Evolutionary conservation across 2,113 vertebrate species (phyloP).

Genomic region (Desmodus rotundus): DNA sequence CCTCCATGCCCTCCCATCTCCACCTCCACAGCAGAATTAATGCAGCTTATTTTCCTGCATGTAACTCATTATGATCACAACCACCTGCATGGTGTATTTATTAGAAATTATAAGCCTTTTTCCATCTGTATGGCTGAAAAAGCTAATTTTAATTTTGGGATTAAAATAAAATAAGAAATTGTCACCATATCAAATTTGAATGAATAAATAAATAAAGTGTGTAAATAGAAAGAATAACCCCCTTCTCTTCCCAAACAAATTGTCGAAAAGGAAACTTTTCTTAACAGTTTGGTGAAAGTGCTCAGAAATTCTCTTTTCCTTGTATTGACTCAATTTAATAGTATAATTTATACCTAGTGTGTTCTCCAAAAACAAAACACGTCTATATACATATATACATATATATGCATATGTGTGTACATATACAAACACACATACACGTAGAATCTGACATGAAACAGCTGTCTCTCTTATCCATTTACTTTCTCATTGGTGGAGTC

Average conservation of each 20-base stretch:
- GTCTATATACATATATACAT: neutral
- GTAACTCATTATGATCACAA: neutral
- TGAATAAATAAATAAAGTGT: neutral
- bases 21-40: neutral
- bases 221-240: neutral
- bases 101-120: neutral
- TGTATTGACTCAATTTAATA: neutral
- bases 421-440: neutral
- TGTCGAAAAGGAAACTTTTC: neutral
- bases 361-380: neutral
- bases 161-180: neutral
- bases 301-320: neutral
- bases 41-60: neutral
- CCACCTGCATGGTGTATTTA: neutral
- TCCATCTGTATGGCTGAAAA: neutral
- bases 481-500: neutral
- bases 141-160: neutral
- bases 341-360: neutral
- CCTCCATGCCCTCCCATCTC: neutral
- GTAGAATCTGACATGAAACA: neutral
- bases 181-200: neutral
- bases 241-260: neutral
- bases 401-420: fast-evolving
- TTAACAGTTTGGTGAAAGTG: neutral
- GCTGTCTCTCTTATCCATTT: neutral